These are phyloP conservation scores for Phalacrocorax aristotelis DNA, from an alignment of 2,113 vertebrate genomes.

Conservation along the genomic window DNA sequence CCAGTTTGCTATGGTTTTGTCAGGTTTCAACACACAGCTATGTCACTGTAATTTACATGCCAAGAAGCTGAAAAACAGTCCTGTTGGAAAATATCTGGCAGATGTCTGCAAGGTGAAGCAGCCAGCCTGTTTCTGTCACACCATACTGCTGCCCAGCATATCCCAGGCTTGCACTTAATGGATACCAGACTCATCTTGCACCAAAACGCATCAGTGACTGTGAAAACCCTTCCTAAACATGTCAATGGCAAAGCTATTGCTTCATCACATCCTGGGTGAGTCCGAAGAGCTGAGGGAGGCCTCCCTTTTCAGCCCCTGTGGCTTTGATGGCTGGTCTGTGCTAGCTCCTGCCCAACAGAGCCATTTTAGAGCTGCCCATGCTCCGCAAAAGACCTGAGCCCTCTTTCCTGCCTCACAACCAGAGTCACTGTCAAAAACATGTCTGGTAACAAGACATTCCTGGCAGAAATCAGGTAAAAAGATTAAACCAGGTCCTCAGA, in stretches of 20 bases:
- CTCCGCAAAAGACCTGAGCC: fast-evolving
- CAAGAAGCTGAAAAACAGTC: not conserved
- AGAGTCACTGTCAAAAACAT: not conserved
- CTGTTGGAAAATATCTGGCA: not conserved
- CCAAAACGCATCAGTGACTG: not conserved
- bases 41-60: not conserved
- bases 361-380: not conserved
- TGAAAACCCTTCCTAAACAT: not conserved
- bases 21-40: not conserved
- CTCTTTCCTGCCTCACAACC: not conserved
- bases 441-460: not conserved
- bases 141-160: not conserved
- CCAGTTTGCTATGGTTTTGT: not conserved
- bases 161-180: not conserved
- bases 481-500: fast-evolving
- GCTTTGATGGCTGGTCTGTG: not conserved
- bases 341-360: not conserved
- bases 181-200: not conserved
- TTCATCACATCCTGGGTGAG: not conserved
- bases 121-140: not conserved
- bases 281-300: not conserved
- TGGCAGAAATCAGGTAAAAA: not conserved
- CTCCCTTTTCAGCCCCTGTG: not conserved
- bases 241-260: not conserved
- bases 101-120: conserved; percentile 25